phyloP scores from a whole-genome alignment of 2,113 vertebrate genomes.

The Megaleporinus macrocephalus region DNA sequence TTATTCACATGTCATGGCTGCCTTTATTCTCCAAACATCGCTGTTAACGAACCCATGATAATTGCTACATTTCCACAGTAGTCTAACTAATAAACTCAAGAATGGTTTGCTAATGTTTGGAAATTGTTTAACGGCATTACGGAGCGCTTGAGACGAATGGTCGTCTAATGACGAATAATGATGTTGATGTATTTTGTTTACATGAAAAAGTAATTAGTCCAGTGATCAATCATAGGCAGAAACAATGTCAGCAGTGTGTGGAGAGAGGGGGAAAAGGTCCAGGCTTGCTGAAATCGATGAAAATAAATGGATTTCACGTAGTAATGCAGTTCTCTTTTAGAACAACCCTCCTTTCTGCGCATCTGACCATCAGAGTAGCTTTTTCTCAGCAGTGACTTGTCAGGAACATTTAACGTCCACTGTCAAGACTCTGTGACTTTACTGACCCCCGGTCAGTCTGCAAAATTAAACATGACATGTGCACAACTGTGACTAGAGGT shows the following conservation, averaged over 20 bases:
- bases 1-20: slow-evolving; percentile 19
- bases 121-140: slow-evolving; percentile 25
- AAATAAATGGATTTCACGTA: slow-evolving; percentile 15
- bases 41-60: slow-evolving; percentile 40
- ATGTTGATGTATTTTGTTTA: slow-evolving; percentile 48
- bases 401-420: slow-evolving; percentile 61
- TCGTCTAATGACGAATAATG: slow-evolving; percentile 37
- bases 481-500: slow-evolving; percentile 53
- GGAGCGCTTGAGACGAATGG: slow-evolving; percentile 1
- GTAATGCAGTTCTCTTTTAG: background rate
- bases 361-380: slow-evolving; percentile 20
- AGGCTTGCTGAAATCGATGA: slow-evolving; percentile 28
- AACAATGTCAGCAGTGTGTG: background rate
- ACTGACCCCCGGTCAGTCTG: slow-evolving; percentile 46
- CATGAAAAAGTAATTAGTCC: slow-evolving; percentile 43
- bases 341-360: slow-evolving; percentile 35
- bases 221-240: slow-evolving; percentile 28
- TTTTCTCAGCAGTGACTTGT: slow-evolving; percentile 55
- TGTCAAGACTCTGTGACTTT: slow-evolving; percentile 50
- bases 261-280: background rate
- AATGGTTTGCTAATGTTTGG: slow-evolving; percentile 9
- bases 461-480: slow-evolving; percentile 60
- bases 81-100: slow-evolving; percentile 10
- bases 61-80: slow-evolving; percentile 37
- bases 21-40: slow-evolving; percentile 18